Conservation (phyloP, 2,888 invertebrate species). For the Argynnis bischoffii region DNA sequence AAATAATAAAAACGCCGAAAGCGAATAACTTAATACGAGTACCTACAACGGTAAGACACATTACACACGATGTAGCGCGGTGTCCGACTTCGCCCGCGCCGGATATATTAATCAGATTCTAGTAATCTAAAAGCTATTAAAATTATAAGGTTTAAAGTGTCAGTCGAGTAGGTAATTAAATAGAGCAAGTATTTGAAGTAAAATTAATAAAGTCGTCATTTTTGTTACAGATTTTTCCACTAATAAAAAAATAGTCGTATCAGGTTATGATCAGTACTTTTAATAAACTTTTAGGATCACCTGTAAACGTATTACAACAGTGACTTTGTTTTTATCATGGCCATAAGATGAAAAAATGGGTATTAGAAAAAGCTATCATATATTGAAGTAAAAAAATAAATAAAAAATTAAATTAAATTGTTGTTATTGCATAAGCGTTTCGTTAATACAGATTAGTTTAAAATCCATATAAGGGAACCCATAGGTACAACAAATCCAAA, state of each 20-base stretch:
- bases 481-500: constrained; percentile 9
- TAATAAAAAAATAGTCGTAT: background rate
- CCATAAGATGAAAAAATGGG: background rate
- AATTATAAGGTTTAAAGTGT: constrained; percentile 19
- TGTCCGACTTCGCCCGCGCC: constrained; percentile 53
- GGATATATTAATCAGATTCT: constrained; percentile 49
- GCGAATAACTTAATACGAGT: constrained; percentile 42
- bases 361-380: constrained; percentile 1
- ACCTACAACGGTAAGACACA: constrained; percentile 55
- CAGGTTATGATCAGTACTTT: background rate
- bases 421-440: constrained; percentile 1
- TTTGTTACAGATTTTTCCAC: background rate
- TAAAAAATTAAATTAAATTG: background rate
- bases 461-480: constrained; percentile 20
- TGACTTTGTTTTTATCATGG: background rate
- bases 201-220: background rate
- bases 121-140: constrained; percentile 28
- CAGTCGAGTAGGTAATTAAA: too few species aligned
- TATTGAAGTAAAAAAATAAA: background rate
- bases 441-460: constrained; percentile 6
- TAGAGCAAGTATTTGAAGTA: background rate
- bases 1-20: constrained; percentile 8
- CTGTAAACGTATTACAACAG: constrained; percentile 3
- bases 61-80: constrained; percentile 45
- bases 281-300: background rate